phyloP scores from a whole-genome alignment of 1,140 invertebrate genomes.

The Patella vulgata region DNA sequence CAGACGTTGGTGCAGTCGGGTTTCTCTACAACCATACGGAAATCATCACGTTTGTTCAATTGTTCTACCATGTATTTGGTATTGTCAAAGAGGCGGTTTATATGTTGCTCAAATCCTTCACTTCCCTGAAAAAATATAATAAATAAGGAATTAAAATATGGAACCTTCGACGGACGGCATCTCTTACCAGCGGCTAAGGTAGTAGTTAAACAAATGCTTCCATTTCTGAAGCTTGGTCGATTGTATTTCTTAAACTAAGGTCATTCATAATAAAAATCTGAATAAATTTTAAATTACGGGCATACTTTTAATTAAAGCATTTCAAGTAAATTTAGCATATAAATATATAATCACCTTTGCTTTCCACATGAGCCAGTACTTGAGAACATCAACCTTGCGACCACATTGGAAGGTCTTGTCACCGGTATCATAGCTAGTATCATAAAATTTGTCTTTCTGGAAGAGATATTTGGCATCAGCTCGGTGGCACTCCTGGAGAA shows the following conservation, averaged over 20 bases:
- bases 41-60: constrained; percentile 41
- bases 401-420: constrained; percentile 99
- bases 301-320: no score
- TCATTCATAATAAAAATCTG: no score
- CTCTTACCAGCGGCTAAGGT: constrained; percentile 12
- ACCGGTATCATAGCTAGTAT: constrained; percentile 93
- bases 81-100: constrained; percentile 8
- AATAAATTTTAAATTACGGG: no score
- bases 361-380: constrained; percentile 96
- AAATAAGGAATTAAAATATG: background rate
- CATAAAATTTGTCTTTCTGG: constrained; percentile 98
- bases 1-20: constrained; percentile 74
- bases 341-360: constrained; percentile 32
- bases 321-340: no score
- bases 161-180: background rate
- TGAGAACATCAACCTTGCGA: constrained; percentile 97
- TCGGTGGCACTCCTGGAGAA: constrained; percentile 5
- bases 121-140: constrained; percentile 4
- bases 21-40: constrained; percentile 40
- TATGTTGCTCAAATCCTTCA: constrained; percentile 9
- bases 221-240: constrained; percentile 14
- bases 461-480: constrained; percentile 91
- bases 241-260: no score
- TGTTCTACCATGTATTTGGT: constrained; percentile 36
- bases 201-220: constrained; percentile 45